Evolutionary conservation across 2,797 vertebrate genomes (phyloP).

Genomic region (Spinus pinus): DNA sequence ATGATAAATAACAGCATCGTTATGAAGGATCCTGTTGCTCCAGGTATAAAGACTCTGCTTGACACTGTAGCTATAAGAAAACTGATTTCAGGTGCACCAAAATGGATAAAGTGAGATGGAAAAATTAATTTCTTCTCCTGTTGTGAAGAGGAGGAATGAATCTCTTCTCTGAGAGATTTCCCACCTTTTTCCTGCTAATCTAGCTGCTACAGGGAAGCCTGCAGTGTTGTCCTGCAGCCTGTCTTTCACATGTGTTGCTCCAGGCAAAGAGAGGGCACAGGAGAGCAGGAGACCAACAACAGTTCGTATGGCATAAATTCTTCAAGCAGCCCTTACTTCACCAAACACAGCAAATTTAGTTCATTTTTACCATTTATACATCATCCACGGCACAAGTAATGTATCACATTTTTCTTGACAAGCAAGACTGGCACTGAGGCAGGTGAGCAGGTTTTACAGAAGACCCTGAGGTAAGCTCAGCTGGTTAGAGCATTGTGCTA

Average conservation of each 20-base stretch:
- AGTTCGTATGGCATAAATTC: neutral
- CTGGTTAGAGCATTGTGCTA: neutral
- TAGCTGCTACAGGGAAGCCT: neutral
- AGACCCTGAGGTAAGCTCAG: neutral
- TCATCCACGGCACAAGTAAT: neutral
- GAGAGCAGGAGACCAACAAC: neutral
- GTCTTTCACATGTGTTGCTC: neutral
- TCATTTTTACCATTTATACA: neutral
- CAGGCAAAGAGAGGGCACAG: neutral
- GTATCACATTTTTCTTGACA: neutral
- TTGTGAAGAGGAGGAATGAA: neutral
- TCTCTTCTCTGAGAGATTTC: neutral
- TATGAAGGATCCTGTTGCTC: neutral
- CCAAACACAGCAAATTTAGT: neutral
- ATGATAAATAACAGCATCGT: accelerated
- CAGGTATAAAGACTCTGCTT: neutral
- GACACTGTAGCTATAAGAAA: neutral
- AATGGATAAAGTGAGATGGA: neutral
- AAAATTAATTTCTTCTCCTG: neutral
- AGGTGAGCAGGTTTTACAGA: neutral
- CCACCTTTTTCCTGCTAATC: neutral
- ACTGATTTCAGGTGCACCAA: neutral
- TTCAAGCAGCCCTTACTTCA: neutral
- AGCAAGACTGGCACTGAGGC: neutral
- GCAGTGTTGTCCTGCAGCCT: neutral